phyloP scores from a whole-genome alignment of 2,888 invertebrate genomes.

The Leptopterna dolabrata region DNA sequence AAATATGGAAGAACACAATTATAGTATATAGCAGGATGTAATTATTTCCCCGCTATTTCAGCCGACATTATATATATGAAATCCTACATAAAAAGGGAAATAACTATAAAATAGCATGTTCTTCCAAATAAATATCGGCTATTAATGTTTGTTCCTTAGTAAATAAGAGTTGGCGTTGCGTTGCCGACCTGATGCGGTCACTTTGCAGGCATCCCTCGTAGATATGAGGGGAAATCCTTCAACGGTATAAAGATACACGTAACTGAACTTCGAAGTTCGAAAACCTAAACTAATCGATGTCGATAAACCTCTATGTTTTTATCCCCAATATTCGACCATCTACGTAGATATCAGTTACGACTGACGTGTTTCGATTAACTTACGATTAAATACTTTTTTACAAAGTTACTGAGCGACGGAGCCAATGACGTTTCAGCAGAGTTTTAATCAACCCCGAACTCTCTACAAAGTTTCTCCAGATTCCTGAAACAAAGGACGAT shows the following conservation, averaged over 20 bases:
- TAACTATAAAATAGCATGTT: background rate
- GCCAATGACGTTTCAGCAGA: background rate
- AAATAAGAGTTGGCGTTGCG: background rate
- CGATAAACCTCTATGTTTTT: background rate
- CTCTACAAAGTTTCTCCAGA: constrained; percentile 67
- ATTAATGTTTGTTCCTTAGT: background rate
- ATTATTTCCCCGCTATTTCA: background rate
- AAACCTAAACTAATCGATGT: constrained; percentile 36
- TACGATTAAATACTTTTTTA: constrained; percentile 14
- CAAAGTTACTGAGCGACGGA: background rate
- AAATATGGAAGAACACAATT: background rate
- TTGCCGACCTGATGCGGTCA: background rate
- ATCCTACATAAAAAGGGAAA: background rate
- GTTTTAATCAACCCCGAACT: constrained; percentile 67
- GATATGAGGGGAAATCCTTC: constrained; percentile 52
- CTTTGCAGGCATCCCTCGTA: constrained; percentile 45
- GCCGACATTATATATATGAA: background rate
- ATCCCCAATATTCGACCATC: constrained; percentile 13
- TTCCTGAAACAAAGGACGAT: constrained; percentile 66
- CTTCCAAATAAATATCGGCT: background rate
- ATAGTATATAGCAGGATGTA: background rate
- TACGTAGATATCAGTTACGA: background rate
- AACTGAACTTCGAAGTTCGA: constrained; percentile 5
- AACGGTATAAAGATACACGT: background rate
- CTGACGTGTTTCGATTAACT: constrained; percentile 1